Conservation (phyloP, 1,140 invertebrate species). For the Orussus abietinus region DNA sequence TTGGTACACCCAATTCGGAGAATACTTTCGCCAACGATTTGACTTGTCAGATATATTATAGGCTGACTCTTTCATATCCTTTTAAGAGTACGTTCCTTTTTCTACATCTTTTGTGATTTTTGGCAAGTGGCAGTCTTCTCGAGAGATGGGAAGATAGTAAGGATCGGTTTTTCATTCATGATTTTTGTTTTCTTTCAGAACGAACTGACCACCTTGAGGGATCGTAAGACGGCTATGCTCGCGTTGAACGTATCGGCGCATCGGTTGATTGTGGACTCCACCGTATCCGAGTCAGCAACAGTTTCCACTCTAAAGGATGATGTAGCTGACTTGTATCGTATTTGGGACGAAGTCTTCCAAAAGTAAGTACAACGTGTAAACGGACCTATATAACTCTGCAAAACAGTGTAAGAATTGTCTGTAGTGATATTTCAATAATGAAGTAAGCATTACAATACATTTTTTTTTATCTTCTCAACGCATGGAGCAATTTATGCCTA, state of each 20-base stretch:
- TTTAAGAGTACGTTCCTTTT: slow-evolving; percentile 1
- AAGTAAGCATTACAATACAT: too few relatives aligned
- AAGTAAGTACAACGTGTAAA: slow-evolving; percentile 58
- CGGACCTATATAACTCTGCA: not conserved
- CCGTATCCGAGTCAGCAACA: slow-evolving; percentile 47
- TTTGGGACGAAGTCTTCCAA: slow-evolving; percentile 74
- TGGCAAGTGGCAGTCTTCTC: not conserved
- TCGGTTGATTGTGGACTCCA: slow-evolving; percentile 61
- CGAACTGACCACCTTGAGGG: slow-evolving; percentile 64
- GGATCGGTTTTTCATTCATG: too few relatives aligned
- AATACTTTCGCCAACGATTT: too few relatives aligned
- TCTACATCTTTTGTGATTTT: not conserved
- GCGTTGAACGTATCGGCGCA: slow-evolving; percentile 73
- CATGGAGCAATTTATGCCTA: too few relatives aligned
- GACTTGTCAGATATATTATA: too few relatives aligned
- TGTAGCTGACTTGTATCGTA: slow-evolving; percentile 68
- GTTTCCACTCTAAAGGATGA: slow-evolving; percentile 63
- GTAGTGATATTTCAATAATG: too few relatives aligned
- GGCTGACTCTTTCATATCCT: too few relatives aligned
- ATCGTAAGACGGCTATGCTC: slow-evolving; percentile 67
- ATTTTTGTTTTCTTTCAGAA: slow-evolving; percentile 52
- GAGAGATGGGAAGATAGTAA: slow-evolving; percentile 1
- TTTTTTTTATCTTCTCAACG: too few relatives aligned
- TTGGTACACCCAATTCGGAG: too few relatives aligned
- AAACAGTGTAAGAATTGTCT: too few relatives aligned